Evolutionary conservation across 37 sponge, comb jelly and placozoan species (phyloP), one percentile per base, ranked within the genome.

Genomic region (Spongilla lacustris): DNA sequence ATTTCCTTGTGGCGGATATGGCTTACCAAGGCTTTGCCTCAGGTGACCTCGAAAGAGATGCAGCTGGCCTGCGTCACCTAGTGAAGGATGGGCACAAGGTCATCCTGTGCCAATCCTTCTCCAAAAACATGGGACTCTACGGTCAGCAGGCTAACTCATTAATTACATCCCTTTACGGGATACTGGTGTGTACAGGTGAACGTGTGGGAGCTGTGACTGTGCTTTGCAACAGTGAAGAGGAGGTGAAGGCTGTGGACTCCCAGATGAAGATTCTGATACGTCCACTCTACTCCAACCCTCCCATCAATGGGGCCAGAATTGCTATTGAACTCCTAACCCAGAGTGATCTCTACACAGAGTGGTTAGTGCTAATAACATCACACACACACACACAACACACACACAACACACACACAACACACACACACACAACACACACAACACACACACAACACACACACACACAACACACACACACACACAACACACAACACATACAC

Each of bases 91-190:
- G 96, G 14, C 93, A 95, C 82, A 88, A 91, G 23, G 50, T 98
- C 28, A 36, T 90, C 50, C 88, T 98, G 0, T 86, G 95, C 46
- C 99, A 98, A 80, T 96, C 99, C 58, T 98, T 93, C 78, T 89
- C 99, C 6, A 98, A 98, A 89, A 98, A 96, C 89, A 91, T 98
- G 92, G 99, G 99, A 69, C 94, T 98, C 19, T 98, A 98, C 81
- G 97, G 97, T 96, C 38, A 80, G 93, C 33, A 37, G 21, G 71
- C n/a, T n/a, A n/a, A n/a, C n/a, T n/a, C n/a, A n/a, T n/a, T n/a
- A n/a, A n/a, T n/a, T n/a, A n/a, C n/a, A n/a, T n/a, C n/a, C n/a
- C n/a, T n/a, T n/a, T n/a, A n/a, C n/a, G n/a, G n/a, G n/a, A n/a
- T n/a, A n/a, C n/a, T n/a, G n/a, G n/a, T n/a, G n/a, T n/a, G n/a